Evolutionary conservation across 2,113 vertebrate genomes (phyloP).

Genomic region (Nesogale talazaci): DNA sequence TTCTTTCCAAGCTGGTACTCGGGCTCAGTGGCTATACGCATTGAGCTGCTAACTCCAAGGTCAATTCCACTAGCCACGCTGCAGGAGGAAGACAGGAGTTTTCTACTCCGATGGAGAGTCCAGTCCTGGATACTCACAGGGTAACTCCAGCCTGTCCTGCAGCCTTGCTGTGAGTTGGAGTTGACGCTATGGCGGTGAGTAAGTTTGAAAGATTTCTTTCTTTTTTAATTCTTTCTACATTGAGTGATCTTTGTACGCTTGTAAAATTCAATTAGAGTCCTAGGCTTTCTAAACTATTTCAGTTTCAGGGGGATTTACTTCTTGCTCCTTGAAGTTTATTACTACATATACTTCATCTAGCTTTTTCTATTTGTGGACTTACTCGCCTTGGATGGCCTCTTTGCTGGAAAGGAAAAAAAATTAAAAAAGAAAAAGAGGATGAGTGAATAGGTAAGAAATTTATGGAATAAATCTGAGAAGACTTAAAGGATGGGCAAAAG

Average conservation of each 20-base stretch:
- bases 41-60: too few species aligned
- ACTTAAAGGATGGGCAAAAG: neutral
- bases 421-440: neutral
- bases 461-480: constrained; percentile 1
- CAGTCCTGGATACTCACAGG: too few species aligned
- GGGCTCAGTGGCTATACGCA: too few species aligned
- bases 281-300: neutral
- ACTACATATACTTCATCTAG: neutral
- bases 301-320: neutral
- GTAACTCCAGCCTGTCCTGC: too few species aligned
- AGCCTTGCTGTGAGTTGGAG: too few species aligned
- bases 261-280: neutral
- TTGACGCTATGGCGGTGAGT: too few species aligned
- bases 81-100: too few species aligned
- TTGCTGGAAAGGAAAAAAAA: neutral
- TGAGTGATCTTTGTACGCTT: neutral
- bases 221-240: neutral
- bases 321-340: neutral
- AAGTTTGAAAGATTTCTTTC: too few species aligned
- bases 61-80: too few species aligned
- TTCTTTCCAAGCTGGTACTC: too few species aligned
- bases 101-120: too few species aligned
- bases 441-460: neutral
- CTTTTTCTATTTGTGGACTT: neutral
- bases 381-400: neutral